These are phyloP conservation scores for Drosophila longiperda DNA, from an alignment of 2,888 invertebrate genomes.

Conservation along the genomic window DNA sequence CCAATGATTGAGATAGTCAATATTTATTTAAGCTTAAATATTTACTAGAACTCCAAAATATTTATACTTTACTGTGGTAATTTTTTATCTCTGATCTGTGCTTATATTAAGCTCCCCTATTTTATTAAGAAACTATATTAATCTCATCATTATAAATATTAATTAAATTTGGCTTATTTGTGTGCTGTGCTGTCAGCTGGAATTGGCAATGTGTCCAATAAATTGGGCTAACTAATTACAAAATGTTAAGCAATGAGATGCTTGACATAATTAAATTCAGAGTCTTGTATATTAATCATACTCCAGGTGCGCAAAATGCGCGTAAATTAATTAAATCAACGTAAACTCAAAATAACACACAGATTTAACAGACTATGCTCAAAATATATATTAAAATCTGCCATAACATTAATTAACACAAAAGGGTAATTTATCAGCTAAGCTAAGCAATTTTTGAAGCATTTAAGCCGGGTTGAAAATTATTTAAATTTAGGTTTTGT, in stretches of 20 bases:
- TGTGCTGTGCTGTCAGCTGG: constrained; percentile 2
- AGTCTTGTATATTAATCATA: constrained; percentile 67
- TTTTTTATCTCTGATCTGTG: not conserved
- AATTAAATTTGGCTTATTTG: constrained; percentile 36
- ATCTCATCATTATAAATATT: constrained; percentile 29
- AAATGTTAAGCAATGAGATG: constrained; percentile 5
- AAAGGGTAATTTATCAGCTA: not conserved
- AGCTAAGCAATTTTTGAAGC: not conserved
- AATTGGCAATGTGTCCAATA: constrained; percentile 33
- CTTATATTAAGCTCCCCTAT: not conserved
- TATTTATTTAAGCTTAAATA: not conserved
- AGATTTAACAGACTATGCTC: not conserved
- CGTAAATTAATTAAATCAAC: constrained; percentile 70
- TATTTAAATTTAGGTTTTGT: not conserved
- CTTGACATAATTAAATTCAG: constrained; percentile 41
- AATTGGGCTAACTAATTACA: constrained; percentile 40
- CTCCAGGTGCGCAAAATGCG: constrained; percentile 63
- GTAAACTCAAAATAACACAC: constrained; percentile 35
- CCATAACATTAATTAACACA: not conserved
- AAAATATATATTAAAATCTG: not conserved
- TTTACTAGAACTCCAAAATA: not conserved
- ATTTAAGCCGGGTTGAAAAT: not conserved
- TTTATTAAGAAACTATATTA: constrained; percentile 6
- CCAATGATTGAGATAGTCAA: not conserved
- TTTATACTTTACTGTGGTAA: not conserved